Evolutionary conservation across 2,113 vertebrate genomes (phyloP), one percentile per base, ranked within the genome.

Genomic region (Callorhinus ursinus): DNA sequence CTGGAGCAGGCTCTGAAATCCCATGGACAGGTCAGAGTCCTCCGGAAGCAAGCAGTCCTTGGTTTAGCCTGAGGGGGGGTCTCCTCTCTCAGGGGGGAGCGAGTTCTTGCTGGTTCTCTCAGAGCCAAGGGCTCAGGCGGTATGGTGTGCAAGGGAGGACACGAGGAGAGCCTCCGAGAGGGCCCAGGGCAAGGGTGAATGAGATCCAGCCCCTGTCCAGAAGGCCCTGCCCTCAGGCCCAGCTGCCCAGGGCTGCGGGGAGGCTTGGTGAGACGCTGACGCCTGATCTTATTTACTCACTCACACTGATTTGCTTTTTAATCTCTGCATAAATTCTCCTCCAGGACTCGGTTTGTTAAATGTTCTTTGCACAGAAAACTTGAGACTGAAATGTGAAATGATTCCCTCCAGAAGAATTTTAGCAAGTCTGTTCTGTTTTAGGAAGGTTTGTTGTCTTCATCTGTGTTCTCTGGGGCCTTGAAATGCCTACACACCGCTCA

Each of bases 351-450:
- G 72, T 96, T 94, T 96, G 95, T 94, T 96, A 86, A 95, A 80
- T 96, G 88, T 94, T 98, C 88, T 97, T 86, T 96, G 94, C 72
- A 83, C 85, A 95, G 93, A 95, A 97, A 95, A 95, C 77, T 83
- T 95, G 33, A 90, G 82, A 72, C 82, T 93, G 71, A 96, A 96
- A 94, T 94, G 69, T 94, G 93, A 84, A 97, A 92, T 83, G 53
- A 88, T 89, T 95, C 88, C 88, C 93, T 91, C 97, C 81, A 28
- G 93, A 88, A 95, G 88, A 91, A 79, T 95, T 69, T 95, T 81
- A 96, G 93, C 88, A 93, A 88, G 82, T 93, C 79, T 94, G 87
- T 93, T 97, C 93, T 57, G 5, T 86, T 92, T 96, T 59, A 92
- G 86, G 82, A 91, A 96, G 88, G 69, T 61, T 83, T 96, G 72